phyloP scores from a whole-genome alignment of 2,113 vertebrate species.

The Pelvicachromis taeniatus region DNA sequence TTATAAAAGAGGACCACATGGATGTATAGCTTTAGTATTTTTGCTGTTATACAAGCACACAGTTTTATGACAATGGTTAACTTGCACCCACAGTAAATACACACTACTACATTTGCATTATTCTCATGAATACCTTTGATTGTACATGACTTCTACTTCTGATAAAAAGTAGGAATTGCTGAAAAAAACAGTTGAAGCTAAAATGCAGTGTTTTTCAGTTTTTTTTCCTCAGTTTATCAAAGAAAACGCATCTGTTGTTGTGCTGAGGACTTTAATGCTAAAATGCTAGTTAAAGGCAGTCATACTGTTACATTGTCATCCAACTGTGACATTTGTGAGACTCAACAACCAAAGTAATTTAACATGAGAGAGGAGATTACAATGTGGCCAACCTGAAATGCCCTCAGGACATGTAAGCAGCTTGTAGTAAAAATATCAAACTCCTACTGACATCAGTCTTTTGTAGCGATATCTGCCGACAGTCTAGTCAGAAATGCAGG shows the following conservation, averaged over 20 bases:
- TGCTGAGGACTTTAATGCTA: background rate
- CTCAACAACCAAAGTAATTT: background rate
- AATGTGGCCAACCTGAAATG: background rate
- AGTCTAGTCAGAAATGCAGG: background rate
- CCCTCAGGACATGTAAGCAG: background rate
- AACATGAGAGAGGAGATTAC: background rate
- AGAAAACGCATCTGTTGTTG: background rate
- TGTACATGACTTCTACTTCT: background rate
- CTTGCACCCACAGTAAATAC: background rate
- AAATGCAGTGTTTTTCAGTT: background rate
- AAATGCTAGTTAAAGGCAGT: background rate
- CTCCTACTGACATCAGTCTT: background rate
- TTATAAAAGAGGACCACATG: no score
- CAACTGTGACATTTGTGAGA: background rate
- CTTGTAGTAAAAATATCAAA: background rate
- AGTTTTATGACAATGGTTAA: background rate
- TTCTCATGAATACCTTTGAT: background rate
- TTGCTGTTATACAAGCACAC: background rate
- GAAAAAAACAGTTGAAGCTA: background rate
- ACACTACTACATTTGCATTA: background rate
- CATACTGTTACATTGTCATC: background rate
- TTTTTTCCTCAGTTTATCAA: background rate
- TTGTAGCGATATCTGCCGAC: background rate
- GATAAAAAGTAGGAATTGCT: background rate
- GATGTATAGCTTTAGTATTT: rapidly evolving